Percentiles rank a stretch among this genome's conserved stretches.
Conservation (phyloP, 2,797 vertebrate species). For the Sebastes hopkinsi region DNA sequence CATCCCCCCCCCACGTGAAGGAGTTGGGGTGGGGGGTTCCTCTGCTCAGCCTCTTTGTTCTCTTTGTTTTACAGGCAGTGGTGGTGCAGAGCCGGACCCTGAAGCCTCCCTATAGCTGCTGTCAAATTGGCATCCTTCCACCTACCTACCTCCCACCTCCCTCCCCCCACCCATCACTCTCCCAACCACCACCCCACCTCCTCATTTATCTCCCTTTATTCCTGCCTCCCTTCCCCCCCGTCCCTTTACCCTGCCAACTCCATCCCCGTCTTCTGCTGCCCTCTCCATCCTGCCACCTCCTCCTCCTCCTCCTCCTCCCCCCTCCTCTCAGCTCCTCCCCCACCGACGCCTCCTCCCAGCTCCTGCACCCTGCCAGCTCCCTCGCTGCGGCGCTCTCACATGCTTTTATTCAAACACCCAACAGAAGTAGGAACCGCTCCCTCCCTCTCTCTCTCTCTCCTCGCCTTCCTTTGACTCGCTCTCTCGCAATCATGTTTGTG, state of each 20-base stretch:
- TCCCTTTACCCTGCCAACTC: constrained; percentile 33
- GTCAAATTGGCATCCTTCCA: constrained; percentile 60
- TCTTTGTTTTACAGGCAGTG: constrained; percentile 57
- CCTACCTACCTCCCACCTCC: constrained; percentile 9
- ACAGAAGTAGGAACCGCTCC: constrained; percentile 2
- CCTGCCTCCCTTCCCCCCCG: constrained; percentile 9
- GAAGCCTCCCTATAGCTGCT: constrained; percentile 24
- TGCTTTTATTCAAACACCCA: constrained; percentile 6
- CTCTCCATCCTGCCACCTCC: constrained; percentile 2
- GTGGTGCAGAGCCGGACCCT: constrained; percentile 42
- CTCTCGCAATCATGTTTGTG: constrained; percentile 53
- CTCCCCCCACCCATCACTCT: neutral
- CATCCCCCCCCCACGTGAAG: neutral
- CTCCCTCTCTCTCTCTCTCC: neutral
- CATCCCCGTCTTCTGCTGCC: constrained; percentile 31
- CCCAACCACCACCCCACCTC: constrained; percentile 16
- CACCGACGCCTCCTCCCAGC: neutral
- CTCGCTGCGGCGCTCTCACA: constrained; percentile 1
- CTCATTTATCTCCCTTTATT: constrained; percentile 37
- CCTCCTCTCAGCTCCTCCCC: constrained; percentile 5
- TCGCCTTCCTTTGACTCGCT: neutral
- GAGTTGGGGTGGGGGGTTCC: neutral
- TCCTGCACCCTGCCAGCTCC: neutral
- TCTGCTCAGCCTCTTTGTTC: constrained; percentile 60
- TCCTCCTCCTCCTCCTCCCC: neutral